Base-by-base conservation (phyloP, 2,113 vertebrate species). In the Holacanthus passer region DNA sequence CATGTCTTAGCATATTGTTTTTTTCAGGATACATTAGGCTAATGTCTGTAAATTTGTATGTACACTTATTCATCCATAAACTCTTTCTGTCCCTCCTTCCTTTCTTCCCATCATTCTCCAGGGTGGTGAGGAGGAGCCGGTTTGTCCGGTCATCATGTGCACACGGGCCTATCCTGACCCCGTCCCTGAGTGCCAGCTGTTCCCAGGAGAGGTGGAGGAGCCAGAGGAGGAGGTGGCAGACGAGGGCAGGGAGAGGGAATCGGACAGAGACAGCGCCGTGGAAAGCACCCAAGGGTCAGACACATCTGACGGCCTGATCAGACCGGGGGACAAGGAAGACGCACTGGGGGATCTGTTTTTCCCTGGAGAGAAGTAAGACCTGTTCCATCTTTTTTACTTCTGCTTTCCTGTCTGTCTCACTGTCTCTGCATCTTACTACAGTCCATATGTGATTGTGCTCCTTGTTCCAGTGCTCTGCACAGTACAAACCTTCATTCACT, bases 261-360 rank as follows among this genome's bases (percentile, higher is more conserved):
- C 94, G 0, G 97, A 98, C 93, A 94, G 95, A 95, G 97, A 98
- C 95, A 98, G 97, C 1, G 96, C 96, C n/a, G 95, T 97, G 65
- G 97, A 96, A 87, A 96, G 96, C 0, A 93, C 95, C 47, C 97
- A 94, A 55, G 96, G 95, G 67, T 97, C 96, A 0, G 97, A 97
- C 81, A 95, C 95, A 19, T 96, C 95, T 0, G 96, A 97, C 0
- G 90, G 95, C 20, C 92, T 88, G 0, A 35, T 89, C 77, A 87
- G 91, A 86, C 66, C 82, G 0, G 96, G 94, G 45, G 96, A 97
- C 84, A 97, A 97, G 87, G 97, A 97, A 0, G 73, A 90, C 29
- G 74, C 84, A 2, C 94, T 98, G 0, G 90, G 89, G 2, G 94
- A 95, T 67, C 96, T 98, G 2, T 97, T 97, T 91, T 95, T 98